Conservation (phyloP, 2,888 invertebrate genomes). For the Xanthia togata region DNA sequence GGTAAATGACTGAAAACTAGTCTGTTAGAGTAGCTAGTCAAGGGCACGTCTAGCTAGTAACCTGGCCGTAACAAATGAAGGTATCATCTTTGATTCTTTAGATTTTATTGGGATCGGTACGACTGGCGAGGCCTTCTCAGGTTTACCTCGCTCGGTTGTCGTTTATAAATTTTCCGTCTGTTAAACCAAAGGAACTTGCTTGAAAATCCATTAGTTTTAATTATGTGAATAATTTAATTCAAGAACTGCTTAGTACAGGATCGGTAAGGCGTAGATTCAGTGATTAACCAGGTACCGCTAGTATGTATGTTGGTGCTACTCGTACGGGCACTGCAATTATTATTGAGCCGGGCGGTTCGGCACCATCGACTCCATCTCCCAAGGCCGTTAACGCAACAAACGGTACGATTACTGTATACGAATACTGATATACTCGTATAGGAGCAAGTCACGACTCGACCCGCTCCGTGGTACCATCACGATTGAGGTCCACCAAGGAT, state of each 20-base stretch:
- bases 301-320: constrained; percentile 54
- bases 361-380: constrained; percentile 79
- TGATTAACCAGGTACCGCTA: constrained; percentile 61
- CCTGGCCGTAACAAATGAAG: constrained; percentile 74
- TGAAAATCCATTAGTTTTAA: constrained; percentile 50
- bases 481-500: constrained; percentile 70
- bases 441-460: constrained; percentile 82
- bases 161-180: constrained; percentile 44
- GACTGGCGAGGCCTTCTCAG: constrained; percentile 60
- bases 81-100: constrained; percentile 67
- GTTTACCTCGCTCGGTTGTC: constrained; percentile 49
- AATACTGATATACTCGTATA: constrained; percentile 73
- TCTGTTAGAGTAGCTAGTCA: constrained; percentile 67
- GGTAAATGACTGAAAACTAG: constrained; percentile 39
- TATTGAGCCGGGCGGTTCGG: constrained; percentile 76
- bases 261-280: constrained; percentile 33
- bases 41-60: constrained; percentile 70
- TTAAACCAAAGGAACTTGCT: constrained; percentile 47
- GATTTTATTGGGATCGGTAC: constrained; percentile 52
- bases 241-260: constrained; percentile 37
- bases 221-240: constrained; percentile 50
- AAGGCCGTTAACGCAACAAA: constrained; percentile 85
- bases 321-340: constrained; percentile 69
- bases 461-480: constrained; percentile 73
- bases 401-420: constrained; percentile 83